Evolutionary conservation across 30 jellyfish, hydroid and myxozoan species (phyloP).

Genomic region (Cassiopea andromeda): DNA sequence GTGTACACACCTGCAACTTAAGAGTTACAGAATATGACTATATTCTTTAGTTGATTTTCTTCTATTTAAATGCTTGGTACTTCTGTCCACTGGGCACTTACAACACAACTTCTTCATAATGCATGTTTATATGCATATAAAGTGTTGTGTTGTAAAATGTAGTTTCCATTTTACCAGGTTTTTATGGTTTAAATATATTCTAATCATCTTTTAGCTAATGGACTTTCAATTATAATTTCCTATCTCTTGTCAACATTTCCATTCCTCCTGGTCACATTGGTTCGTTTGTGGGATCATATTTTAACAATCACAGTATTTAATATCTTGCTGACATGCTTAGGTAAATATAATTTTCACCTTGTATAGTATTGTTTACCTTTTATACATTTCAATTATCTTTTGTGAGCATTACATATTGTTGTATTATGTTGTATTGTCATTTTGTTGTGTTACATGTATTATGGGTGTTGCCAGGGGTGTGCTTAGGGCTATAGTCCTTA

Average conservation of each 20-base stretch:
- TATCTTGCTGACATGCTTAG: conserved; percentile 27
- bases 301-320: conserved; percentile 43
- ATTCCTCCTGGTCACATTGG: conserved; percentile 30
- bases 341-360: neutral
- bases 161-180: neutral
- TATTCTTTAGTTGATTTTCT: no score
- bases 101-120: no score
- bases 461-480: no score
- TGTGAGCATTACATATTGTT: no score
- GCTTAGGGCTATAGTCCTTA: no score
- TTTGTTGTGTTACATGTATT: no score
- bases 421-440: no score
- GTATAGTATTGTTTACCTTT: neutral
- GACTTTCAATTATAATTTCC: conserved; percentile 24
- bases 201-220: conserved; percentile 28
- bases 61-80: no score
- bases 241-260: conserved; percentile 46
- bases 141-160: neutral
- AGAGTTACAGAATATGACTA: no score
- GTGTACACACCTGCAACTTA: no score
- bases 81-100: no score
- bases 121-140: neutral
- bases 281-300: conserved; percentile 55
- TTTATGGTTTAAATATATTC: neutral
- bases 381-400: neutral